These are phyloP conservation scores for Isurus oxyrinchus DNA, from an alignment of 2,113 vertebrate genomes.

Conservation along the genomic window DNA sequence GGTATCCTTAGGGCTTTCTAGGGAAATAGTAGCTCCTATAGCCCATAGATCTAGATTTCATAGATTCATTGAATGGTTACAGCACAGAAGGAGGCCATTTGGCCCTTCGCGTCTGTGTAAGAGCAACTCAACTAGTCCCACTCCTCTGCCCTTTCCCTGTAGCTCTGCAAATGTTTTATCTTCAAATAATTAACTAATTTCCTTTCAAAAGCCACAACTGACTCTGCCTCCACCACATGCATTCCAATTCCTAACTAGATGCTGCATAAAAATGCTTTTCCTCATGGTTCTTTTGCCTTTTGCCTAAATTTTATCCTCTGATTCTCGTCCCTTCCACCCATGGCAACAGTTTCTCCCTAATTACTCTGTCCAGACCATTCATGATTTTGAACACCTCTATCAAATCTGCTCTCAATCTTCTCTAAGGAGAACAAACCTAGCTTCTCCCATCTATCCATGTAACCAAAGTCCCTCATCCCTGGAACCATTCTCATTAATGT, in stretches of 20 bases:
- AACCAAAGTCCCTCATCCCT: neutral
- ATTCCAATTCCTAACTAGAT: neutral
- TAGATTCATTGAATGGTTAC: neutral
- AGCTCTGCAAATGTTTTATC: neutral
- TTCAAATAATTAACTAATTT: neutral
- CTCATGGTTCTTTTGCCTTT: neutral
- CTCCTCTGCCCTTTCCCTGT: neutral
- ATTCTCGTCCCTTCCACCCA: neutral
- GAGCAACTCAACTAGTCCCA: too few species aligned
- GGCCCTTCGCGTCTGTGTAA: neutral
- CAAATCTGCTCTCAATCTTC: neutral
- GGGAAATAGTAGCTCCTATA: neutral
- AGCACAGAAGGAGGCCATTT: neutral
- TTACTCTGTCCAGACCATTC: neutral
- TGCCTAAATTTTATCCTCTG: neutral
- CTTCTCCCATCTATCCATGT: neutral
- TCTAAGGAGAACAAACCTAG: neutral
- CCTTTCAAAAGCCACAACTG: neutral
- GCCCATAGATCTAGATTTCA: neutral
- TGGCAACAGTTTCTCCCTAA: neutral
- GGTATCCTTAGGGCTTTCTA: neutral
- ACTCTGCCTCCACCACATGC: too few species aligned
- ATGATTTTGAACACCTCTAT: neutral
- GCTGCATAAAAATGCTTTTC: neutral
- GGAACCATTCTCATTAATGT: neutral